phyloP scores from a whole-genome alignment of 2,113 vertebrate species.

The Chitala chitala region DNA sequence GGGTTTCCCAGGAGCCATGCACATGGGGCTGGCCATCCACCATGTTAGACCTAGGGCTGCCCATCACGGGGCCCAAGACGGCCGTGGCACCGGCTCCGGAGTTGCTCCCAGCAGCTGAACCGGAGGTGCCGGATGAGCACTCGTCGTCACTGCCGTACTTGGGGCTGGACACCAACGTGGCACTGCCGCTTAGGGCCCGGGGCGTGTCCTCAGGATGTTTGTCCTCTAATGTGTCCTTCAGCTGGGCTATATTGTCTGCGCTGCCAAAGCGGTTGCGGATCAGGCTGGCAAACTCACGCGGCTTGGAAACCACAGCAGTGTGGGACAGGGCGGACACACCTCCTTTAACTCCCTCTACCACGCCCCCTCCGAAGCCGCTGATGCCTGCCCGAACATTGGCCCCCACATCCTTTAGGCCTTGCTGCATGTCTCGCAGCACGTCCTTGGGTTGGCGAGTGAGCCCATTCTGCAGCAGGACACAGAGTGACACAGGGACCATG shows the following conservation, averaged over 20 bases:
- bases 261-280: slow-evolving; percentile 98
- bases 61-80: slow-evolving; percentile 39
- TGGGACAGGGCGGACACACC: slow-evolving; percentile 90
- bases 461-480: slow-evolving; percentile 66
- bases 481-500: slow-evolving; percentile 25
- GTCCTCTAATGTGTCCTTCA: slow-evolving; percentile 87
- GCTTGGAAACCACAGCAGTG: slow-evolving; percentile 90
- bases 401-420: slow-evolving; percentile 89
- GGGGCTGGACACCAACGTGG: slow-evolving; percentile 90
- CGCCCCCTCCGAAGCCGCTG: slow-evolving; percentile 89
- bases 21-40: slow-evolving; percentile 75
- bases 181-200: slow-evolving; percentile 84
- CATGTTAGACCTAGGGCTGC: slow-evolving; percentile 81
- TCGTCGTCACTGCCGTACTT: slow-evolving; percentile 96
- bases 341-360: slow-evolving; percentile 91
- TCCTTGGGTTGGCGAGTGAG: slow-evolving; percentile 91
- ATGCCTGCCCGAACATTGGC: slow-evolving; percentile 94
- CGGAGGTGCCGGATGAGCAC: slow-evolving; percentile 88
- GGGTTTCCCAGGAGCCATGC: slow-evolving; percentile 77
- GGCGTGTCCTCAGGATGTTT: slow-evolving; percentile 75
- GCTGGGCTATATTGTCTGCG: slow-evolving; percentile 90
- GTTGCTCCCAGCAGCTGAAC: slow-evolving; percentile 82
- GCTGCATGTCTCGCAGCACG: slow-evolving; percentile 96
- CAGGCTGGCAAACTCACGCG: slow-evolving; percentile 90
- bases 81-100: slow-evolving; percentile 56